phyloP scores from a whole-genome alignment of 2,113 vertebrate genomes.

The Grallaria varia region DNA sequence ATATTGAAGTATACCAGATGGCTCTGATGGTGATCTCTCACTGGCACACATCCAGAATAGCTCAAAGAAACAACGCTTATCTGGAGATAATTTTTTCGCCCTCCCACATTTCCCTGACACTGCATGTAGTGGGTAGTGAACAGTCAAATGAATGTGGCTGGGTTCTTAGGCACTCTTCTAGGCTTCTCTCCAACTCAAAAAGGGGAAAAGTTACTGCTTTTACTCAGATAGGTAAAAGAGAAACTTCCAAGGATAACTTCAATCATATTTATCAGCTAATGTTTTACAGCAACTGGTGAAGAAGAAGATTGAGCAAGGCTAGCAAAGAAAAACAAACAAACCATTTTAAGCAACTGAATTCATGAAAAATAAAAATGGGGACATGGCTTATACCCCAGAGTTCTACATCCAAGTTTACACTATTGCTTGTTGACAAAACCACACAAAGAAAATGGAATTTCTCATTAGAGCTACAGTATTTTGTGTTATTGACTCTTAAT shows the following conservation, averaged over 20 bases:
- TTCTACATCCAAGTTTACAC: not conserved
- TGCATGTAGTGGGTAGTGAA: rapidly evolving
- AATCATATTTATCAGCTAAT: not conserved
- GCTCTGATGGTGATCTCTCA: not conserved
- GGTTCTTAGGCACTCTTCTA: not conserved
- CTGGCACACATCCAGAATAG: not conserved
- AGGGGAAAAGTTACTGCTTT: not conserved
- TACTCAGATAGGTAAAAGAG: not conserved
- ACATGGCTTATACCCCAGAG: not conserved
- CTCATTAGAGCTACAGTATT: not conserved
- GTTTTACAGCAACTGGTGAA: not conserved
- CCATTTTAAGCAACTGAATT: not conserved
- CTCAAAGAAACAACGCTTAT: not conserved
- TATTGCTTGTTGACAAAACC: not conserved
- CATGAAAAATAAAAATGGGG: not conserved
- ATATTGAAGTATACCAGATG: not conserved
- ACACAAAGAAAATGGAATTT: not conserved
- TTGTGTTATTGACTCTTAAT: not conserved
- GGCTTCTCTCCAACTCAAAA: not conserved
- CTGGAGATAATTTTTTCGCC: not conserved
- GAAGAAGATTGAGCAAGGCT: not conserved
- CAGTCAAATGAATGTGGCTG: not conserved
- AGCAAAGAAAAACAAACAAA: not conserved
- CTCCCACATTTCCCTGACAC: not conserved
- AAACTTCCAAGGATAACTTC: not conserved